Conservation (phyloP, 2,113 vertebrate genomes). For the Heterotis niloticus region DNA sequence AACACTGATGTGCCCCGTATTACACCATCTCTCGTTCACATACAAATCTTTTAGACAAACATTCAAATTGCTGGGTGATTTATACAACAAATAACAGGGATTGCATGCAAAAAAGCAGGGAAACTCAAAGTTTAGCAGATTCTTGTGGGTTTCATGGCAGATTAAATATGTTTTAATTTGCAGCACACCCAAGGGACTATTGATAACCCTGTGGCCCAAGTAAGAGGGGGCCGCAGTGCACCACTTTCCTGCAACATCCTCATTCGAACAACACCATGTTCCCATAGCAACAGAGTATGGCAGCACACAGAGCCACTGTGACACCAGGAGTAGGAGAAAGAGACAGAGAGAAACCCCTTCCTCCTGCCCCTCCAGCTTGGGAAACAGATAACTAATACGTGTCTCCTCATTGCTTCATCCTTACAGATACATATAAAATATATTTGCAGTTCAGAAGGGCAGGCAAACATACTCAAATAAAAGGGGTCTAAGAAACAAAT, state of each 20-base stretch:
- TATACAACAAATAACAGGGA: background rate
- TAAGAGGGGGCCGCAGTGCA: background rate
- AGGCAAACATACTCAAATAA: background rate
- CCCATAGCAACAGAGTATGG: conserved; percentile 60
- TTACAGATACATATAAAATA: background rate
- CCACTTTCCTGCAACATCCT: conserved; percentile 31
- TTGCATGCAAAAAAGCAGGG: background rate
- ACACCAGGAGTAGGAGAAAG: background rate
- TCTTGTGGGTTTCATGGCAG: conserved; percentile 40
- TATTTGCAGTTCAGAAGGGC: background rate
- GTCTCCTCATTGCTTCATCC: background rate
- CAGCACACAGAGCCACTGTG: conserved; percentile 31
- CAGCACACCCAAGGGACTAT: conserved; percentile 40
- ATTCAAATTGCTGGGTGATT: background rate
- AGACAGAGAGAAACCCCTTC: conserved; percentile 12
- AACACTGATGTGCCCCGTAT: no score
- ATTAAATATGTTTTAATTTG: conserved; percentile 60
- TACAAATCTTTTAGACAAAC: background rate
- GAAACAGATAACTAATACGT: conserved; percentile 1
- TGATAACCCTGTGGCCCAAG: conserved; percentile 31
- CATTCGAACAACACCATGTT: conserved; percentile 34
- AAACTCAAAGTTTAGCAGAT: conserved; percentile 44
- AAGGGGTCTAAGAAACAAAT: background rate
- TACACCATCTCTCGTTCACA: no score
- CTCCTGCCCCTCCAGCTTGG: background rate